phyloP scores from a whole-genome alignment of 2,113 vertebrate species.

The Eupsittula cactorum region DNA sequence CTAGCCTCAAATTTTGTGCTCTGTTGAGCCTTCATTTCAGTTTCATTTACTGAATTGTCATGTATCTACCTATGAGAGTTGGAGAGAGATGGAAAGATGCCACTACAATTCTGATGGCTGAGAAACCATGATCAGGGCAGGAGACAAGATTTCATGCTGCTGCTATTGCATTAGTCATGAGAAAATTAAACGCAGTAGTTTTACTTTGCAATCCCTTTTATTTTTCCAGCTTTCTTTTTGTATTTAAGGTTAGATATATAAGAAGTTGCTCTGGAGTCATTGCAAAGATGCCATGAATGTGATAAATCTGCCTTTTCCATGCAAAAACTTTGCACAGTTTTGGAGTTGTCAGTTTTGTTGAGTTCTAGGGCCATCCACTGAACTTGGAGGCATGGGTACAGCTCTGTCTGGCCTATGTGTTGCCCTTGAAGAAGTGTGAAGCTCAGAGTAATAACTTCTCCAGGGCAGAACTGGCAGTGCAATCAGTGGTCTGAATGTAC shows the following conservation, averaged over 20 bases:
- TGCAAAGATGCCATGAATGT: not conserved
- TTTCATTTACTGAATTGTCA: constrained; percentile 43
- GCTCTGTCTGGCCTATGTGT: not conserved
- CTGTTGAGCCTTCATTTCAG: constrained; percentile 48
- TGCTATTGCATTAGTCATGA: not conserved
- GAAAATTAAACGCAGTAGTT: not conserved
- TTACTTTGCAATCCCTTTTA: not conserved
- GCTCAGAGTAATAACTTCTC: not conserved
- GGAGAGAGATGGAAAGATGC: not conserved
- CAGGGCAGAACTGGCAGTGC: not conserved
- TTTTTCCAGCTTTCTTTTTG: not conserved
- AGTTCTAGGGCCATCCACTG: not conserved
- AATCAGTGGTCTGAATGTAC: not conserved
- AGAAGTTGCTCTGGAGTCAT: not conserved
- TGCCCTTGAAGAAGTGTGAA: not conserved
- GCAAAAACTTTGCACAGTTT: not conserved
- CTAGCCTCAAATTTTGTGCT: constrained; percentile 49
- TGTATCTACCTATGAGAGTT: not conserved
- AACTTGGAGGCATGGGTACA: not conserved
- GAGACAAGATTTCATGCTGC: not conserved
- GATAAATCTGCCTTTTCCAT: not conserved
- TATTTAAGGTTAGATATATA: not conserved
- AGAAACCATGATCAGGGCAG: not conserved
- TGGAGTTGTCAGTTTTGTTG: not conserved
- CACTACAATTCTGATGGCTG: constrained; percentile 15